Base-by-base conservation (phyloP, 2,888 invertebrate species). In the Margaritifera margaritifera region DNA sequence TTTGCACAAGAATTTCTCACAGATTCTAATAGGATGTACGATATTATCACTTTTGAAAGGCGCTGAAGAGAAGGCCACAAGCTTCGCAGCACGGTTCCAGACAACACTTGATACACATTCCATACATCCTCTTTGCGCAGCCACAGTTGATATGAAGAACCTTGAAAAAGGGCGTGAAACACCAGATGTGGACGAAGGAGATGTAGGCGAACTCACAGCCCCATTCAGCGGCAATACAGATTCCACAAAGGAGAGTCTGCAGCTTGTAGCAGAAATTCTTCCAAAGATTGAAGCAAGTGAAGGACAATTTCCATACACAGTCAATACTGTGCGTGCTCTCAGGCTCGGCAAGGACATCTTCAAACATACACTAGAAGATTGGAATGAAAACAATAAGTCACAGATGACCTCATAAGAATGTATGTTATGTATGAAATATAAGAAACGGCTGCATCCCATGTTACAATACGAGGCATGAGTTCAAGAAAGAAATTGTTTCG, bases 211-310 rank as follows among this genome's bases (percentile, higher is more conserved):
- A 86, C 71, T 81, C 76, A 42, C 80, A 83, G 3, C 86, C 86
- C 62, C 94, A 91, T 78, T 92, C 90, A 70, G 94, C 90, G 2
- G 94, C 94, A 66, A 93, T 91, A 42, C 94, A 91, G 18, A 94
- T 93, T 0, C 94, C 94, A 15, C 93, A 91, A 31, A 94, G 82
- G 62, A 94, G 92, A 0, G 93, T 92, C 59, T 94, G 91, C 62
- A 93, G 86, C n/a, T 93, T 92, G 91, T 94, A 94, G 88, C 94
- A 94, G 87, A 92, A 92, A 86, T 93, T 92, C 77, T 93, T 92
- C 25, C 94, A 92, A 79, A 92, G 90, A 60, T 92, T 91, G 90
- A 94, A 94, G 87, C 94, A 82, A 22, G 58, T 74, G 81, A 92
- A 91, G 83, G 93, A 93, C 60, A 93, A 89, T 20, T 92, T 91